Percentiles rank a stretch among this genome's conserved stretches.
phyloP scores from a whole-genome alignment of 2,888 invertebrate genomes.

The Galerucella calmariensis region DNA sequence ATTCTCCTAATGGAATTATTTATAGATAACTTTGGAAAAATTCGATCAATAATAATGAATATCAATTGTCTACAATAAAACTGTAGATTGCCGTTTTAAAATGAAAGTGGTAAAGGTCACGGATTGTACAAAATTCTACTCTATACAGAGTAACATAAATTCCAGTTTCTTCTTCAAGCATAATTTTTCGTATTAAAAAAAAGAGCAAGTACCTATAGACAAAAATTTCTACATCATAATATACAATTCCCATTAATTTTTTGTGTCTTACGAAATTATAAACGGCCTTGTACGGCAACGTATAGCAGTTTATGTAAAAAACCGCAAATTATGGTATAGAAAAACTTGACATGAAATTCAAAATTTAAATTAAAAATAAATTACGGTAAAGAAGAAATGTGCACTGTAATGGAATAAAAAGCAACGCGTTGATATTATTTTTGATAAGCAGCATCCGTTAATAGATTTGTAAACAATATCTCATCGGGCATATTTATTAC shows the following conservation, averaged over 20 bases:
- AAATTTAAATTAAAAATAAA: neutral
- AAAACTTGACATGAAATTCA: neutral
- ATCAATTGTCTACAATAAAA: slow-evolving; percentile 29
- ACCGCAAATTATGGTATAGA: neutral
- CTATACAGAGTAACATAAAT: no score
- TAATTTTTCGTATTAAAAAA: no score
- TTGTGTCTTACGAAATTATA: neutral
- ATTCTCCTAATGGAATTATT: slow-evolving; percentile 6
- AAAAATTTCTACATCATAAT: no score
- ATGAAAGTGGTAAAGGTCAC: slow-evolving; percentile 3
- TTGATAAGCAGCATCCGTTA: neutral
- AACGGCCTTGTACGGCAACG: neutral
- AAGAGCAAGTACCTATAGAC: no score
- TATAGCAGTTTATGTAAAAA: neutral
- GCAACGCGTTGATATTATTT: neutral
- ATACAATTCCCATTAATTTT: slow-evolving; percentile 8
- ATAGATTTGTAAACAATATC: neutral
- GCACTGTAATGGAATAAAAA: no score
- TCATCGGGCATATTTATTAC: neutral
- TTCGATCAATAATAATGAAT: slow-evolving; percentile 19
- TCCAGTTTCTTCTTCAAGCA: no score
- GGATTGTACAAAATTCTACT: neutral
- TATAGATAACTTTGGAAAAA: slow-evolving; percentile 20
- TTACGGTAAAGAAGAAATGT: neutral
- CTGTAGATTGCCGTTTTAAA: slow-evolving; percentile 12